Conservation (phyloP, 2,113 vertebrate genomes). For the Gymnarchus niloticus region DNA sequence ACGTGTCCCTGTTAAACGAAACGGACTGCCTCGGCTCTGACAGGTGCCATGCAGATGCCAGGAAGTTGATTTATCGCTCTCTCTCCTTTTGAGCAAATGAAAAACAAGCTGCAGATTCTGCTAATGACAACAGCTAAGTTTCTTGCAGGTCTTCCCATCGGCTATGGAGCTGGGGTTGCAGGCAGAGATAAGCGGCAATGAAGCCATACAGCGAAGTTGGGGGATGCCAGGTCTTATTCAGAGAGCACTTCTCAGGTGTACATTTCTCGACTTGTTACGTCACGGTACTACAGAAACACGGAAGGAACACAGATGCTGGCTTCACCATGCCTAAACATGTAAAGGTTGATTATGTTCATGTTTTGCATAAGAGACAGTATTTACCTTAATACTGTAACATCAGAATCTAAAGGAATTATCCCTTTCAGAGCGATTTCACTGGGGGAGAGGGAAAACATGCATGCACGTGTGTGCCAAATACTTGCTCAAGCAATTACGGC, state of each 20-base stretch:
- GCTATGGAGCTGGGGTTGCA: constrained; percentile 21
- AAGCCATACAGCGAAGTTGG: constrained; percentile 31
- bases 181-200: constrained; percentile 29
- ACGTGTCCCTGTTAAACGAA: constrained; percentile 25
- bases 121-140: constrained; percentile 31
- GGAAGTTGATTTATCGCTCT: constrained; percentile 20
- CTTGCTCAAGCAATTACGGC: constrained; percentile 3
- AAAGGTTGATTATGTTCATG: no score
- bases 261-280: background rate
- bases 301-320: background rate
- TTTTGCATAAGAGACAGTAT: background rate
- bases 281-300: background rate
- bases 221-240: background rate
- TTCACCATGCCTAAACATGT: background rate
- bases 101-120: constrained; percentile 11
- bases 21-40: background rate
- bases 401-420: background rate
- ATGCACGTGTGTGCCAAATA: background rate
- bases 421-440: background rate
- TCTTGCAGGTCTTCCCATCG: constrained; percentile 22
- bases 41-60: constrained; percentile 40
- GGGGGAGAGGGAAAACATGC: background rate
- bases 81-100: background rate
- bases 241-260: background rate
- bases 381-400: background rate